Evolutionary conservation across 2,888 invertebrate species (phyloP), one percentile per base, ranked within the genome.

Genomic region (Diaprepes abbreviatus): DNA sequence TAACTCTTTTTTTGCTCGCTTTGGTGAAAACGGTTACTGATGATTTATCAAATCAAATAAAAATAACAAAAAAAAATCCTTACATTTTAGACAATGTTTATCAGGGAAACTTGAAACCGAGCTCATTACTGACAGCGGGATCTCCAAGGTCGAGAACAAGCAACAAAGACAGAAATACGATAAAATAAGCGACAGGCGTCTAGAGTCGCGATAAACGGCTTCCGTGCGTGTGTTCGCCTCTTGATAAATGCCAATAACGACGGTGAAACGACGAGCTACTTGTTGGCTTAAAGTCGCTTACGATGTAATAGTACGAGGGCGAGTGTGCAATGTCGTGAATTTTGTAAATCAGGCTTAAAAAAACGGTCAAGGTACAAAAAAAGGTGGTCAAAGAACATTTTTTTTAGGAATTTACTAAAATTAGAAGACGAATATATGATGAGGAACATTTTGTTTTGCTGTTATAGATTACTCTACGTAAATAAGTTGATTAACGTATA

Each of bases 181-280:
- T 62, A 70, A 66, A 57, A 43, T 62, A 62, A 65, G 70, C 65
- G 66, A 70, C 70, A 62, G 70, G 70, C 70, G 62, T 70, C 66
- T 70, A 48, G 40, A 45, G 66, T 60, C 38, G 66, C 70, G 70
- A 70, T 70, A 70, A 70, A 70, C 65, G 55, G 70, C 70, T 70
- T 70, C 70, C 62, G 70, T 66, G 70, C 70, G 70, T 70, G 65
- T 66, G 62, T 70, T 70, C 60, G 62, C 66, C 40, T 70, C 60
- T 66, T 70, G 70, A 70, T 66, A 70, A 70, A 70, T 70, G 55
- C 70, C 66, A 70, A 70, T 70, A 65, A 65, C 55, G 65, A 70
- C 58, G 58, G 58, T 57, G 50, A 52, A 64, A 70, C 59, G 58
- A 55, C 65, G 59, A 66, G 70, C 66, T 70, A 70, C 70, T 70